phyloP scores from a whole-genome alignment of 2,113 vertebrate genomes.

The Cynoglossus semilaevis region DNA sequence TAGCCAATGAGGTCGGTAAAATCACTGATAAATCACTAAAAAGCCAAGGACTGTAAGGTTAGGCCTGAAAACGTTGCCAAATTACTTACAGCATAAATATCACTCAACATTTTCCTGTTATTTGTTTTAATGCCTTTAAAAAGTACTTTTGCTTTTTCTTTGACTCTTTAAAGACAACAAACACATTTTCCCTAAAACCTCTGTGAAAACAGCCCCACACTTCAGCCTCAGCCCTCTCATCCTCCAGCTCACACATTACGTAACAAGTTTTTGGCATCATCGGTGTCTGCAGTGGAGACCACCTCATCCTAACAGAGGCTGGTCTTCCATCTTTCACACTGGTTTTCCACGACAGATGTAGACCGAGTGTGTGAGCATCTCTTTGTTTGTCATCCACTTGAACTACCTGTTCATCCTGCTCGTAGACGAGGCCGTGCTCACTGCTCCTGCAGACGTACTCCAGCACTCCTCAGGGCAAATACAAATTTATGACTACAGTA shows the following conservation, averaged over 20 bases:
- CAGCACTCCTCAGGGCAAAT: neutral
- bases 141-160: no score
- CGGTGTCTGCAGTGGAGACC: slow-evolving; percentile 53
- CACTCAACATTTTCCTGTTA: no score
- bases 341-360: slow-evolving; percentile 8
- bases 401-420: slow-evolving; percentile 45
- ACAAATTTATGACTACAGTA: neutral
- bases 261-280: slow-evolving; percentile 52
- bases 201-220: slow-evolving; percentile 6
- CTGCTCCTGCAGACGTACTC: slow-evolving; percentile 6
- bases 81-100: no score
- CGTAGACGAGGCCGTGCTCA: slow-evolving; percentile 14
- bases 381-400: slow-evolving; percentile 25
- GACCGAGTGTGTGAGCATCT: slow-evolving; percentile 18
- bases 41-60: no score
- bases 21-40: no score
- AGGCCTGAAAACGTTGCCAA: no score
- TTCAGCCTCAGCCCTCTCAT: slow-evolving; percentile 5
- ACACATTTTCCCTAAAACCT: slow-evolving; percentile 5
- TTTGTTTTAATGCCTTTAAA: no score
- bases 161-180: no score
- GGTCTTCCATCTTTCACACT: slow-evolving; percentile 31
- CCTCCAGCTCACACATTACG: slow-evolving; percentile 48
- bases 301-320: slow-evolving; percentile 34
- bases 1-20: no score